Conservation (phyloP, 1,140 invertebrate species). For the Mycetomoellerius zeteki region DNA sequence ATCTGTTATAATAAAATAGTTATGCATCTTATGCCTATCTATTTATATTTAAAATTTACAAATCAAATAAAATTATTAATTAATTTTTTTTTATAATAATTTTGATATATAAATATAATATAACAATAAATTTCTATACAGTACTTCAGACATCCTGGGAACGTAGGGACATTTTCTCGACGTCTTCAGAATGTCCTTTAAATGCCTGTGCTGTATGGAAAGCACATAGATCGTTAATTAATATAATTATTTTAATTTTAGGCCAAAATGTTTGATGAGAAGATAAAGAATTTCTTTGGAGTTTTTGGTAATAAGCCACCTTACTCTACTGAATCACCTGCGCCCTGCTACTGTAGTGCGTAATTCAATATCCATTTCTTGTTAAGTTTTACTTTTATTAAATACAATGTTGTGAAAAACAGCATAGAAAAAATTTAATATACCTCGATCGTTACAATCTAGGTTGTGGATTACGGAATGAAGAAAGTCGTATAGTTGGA, state of each 20-base stretch:
- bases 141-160: no score
- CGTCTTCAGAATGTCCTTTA: no score
- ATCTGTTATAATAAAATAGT: background rate
- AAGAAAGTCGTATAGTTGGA: conserved; percentile 92
- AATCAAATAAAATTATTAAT: background rate
- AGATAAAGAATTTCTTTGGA: conserved; percentile 82
- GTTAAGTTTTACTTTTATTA: conserved; percentile 18
- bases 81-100: background rate
- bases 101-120: background rate
- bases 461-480: conserved; percentile 94
- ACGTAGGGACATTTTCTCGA: no score
- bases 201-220: background rate
- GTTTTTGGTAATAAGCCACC: conserved; percentile 83
- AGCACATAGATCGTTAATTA: background rate
- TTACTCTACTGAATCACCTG: conserved; percentile 57
- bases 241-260: conserved; percentile 49
- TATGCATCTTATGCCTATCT: background rate
- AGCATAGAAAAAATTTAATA: background rate
- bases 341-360: conserved; percentile 83
- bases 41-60: background rate
- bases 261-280: conserved; percentile 55
- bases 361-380: conserved; percentile 36
- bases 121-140: no score
- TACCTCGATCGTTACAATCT: conserved; percentile 63
- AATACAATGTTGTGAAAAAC: background rate